Evolutionary conservation across 1,140 invertebrate genomes (phyloP), one percentile per base, ranked within the genome.

Genomic region (Atta colombica): DNA sequence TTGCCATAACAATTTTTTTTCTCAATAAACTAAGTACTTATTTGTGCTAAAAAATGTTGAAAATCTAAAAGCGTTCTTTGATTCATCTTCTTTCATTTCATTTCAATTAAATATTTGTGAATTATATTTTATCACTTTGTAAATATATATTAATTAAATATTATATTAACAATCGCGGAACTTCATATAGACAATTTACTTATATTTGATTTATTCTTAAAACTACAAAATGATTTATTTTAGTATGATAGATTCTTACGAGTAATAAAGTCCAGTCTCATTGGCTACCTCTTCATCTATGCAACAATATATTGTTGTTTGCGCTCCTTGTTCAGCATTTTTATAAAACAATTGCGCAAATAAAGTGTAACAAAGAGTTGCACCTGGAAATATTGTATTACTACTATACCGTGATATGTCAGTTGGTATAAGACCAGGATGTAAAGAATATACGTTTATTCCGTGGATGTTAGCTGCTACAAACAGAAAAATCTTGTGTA

Each of bases 241-340:
- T 16, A 8, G 39, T 45, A 61, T 77, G 39, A 65, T n/a, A 3
- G n/a, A 1, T 45, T 25, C 75, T 93, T 95, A 96, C 97, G 96
- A 95, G 92, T 97, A 96, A 95, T 96, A 96, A n/a, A 96, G 91
- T 87, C 97, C 97, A 89, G 96, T 97, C 92, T 97, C 94, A 87
- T 96, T 94, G 1, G 95, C 96, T 85, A 96, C 95, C 75, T 96
- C 95, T 88, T 97, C 97, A 93, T 97, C 97, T 1, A 98, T 93
- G 97, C 96, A 45, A 92, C 98, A 98, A 91, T 98, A 96, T 61
- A 99, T 95, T 3, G 97, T 97, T 0, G 98, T 98, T 93, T 98
- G 98, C 6, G 97, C 97, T 0, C 98, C 98, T 89, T 97, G 96
- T 88, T 96, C 96, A 0, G 96, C 96, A 14, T 95, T 96, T 93